Evolutionary conservation across 23 tunicate species (phyloP).

Genomic region (Styela plicata): DNA sequence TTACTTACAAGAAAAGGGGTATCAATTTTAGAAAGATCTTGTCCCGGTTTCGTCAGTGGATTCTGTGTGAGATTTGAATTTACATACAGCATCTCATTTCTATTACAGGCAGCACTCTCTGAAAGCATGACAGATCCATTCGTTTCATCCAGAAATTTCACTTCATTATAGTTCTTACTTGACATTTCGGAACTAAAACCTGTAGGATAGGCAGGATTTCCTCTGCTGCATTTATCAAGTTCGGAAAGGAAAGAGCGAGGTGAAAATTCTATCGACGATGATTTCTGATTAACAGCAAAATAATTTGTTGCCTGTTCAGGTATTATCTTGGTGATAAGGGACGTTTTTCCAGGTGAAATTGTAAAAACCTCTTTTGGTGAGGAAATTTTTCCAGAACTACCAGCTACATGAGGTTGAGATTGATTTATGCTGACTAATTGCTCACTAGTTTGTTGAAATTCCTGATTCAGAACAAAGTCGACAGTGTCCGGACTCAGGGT

Average conservation of each 20-base stretch:
- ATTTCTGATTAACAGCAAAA: background rate
- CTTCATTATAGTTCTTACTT: background rate
- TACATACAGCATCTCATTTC: slow-evolving; percentile 5
- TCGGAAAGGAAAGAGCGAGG: slow-evolving; percentile 39
- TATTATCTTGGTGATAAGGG: slow-evolving; percentile 14
- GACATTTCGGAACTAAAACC: background rate
- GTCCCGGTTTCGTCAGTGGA: background rate
- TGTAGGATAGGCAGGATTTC: background rate
- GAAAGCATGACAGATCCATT: slow-evolving; percentile 29
- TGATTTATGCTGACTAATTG: background rate
- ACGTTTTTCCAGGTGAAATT: slow-evolving; percentile 36
- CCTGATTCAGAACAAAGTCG: slow-evolving; percentile 58
- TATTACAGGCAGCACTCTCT: slow-evolving; percentile 10
- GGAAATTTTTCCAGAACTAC: background rate
- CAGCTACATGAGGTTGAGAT: background rate
- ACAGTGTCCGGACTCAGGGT: slow-evolving; percentile 81
- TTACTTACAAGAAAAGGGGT: background rate
- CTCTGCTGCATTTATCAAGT: slow-evolving; percentile 10
- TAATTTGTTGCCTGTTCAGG: background rate
- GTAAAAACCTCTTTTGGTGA: slow-evolving; percentile 26
- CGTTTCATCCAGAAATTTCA: slow-evolving; percentile 6
- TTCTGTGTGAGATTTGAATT: slow-evolving; percentile 1
- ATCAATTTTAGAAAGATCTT: background rate
- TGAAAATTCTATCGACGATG: slow-evolving; percentile 34
- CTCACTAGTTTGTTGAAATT: background rate